Evolutionary conservation across 1,140 invertebrate species (phyloP).

Genomic region (Aradophagus sp.): DNA sequence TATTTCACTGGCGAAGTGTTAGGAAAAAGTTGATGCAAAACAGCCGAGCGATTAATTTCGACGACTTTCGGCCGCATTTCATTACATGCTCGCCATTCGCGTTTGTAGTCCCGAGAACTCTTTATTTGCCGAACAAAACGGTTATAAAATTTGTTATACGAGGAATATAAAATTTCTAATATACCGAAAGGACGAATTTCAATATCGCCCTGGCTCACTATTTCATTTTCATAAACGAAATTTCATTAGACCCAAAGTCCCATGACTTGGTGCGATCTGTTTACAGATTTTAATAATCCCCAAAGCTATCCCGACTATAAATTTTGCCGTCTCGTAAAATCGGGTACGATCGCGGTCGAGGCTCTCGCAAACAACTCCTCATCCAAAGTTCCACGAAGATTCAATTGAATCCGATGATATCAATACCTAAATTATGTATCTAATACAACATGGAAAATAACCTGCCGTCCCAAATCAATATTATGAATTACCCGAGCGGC

Average conservation of each 20-base stretch:
- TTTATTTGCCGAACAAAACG: conserved; percentile 18
- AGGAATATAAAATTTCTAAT: conserved; percentile 38
- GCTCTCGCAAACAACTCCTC: conserved; percentile 50
- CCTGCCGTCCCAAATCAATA: conserved; percentile 47
- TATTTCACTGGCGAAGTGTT: too few relatives aligned
- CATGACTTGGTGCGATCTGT: conserved; percentile 60
- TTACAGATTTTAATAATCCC: conserved; percentile 69
- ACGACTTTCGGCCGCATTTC: conserved; percentile 16
- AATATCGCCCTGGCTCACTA: conserved; percentile 37
- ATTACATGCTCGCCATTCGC: conserved; percentile 1
- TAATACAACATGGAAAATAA: conserved; percentile 53
- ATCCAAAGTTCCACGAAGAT: conserved; percentile 55
- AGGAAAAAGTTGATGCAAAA: conserved; percentile 15
- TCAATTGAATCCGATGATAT: conserved; percentile 54
- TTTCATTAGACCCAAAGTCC: conserved; percentile 53
- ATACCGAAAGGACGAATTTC: conserved; percentile 38
- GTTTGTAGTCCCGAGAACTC: conserved; percentile 14
- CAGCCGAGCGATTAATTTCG: conserved; percentile 12
- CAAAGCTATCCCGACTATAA: conserved; percentile 63
- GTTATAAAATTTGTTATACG: conserved; percentile 33
- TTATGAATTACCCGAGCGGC: conserved; percentile 45
- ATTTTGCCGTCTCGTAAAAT: conserved; percentile 67
- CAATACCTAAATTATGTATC: conserved; percentile 57
- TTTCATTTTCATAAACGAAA: conserved; percentile 57
- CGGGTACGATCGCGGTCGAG: conserved; percentile 50